These are phyloP conservation scores for Octomys mimax DNA, from an alignment of 2,797 vertebrate species.

Conservation along the genomic window DNA sequence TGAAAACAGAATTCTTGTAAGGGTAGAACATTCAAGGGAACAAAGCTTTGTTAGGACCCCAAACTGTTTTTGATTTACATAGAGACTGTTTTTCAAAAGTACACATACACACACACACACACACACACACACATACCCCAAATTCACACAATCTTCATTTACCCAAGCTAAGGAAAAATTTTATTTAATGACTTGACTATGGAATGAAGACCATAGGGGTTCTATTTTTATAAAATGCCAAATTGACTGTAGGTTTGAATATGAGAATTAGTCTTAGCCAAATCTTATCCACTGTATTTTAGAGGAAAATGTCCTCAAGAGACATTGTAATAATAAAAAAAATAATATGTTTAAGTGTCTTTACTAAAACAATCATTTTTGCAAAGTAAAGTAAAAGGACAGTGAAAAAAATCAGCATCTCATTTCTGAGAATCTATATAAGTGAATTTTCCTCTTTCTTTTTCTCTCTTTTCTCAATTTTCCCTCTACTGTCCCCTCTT, in stretches of 20 bases:
- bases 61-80: background rate
- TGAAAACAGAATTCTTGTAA: background rate
- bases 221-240: constrained; percentile 9
- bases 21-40: background rate
- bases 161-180: background rate
- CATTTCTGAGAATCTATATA: background rate
- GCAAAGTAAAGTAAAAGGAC: background rate
- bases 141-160: background rate
- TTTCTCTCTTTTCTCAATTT: background rate
- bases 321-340: background rate
- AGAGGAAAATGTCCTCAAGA: background rate
- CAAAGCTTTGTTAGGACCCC: background rate
- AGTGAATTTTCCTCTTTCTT: background rate
- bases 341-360: background rate
- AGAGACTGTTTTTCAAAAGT: background rate
- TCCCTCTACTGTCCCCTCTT: too few species aligned
- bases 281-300: background rate
- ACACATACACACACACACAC: background rate
- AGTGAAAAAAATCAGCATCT: background rate
- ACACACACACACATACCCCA: too few species aligned
- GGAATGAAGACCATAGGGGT: background rate
- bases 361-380: background rate
- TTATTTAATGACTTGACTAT: background rate
- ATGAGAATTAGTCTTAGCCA: background rate
- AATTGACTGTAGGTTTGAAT: background rate